Conservation (phyloP, 2,797 vertebrate genomes). For the Melopsittacus undulatus region DNA sequence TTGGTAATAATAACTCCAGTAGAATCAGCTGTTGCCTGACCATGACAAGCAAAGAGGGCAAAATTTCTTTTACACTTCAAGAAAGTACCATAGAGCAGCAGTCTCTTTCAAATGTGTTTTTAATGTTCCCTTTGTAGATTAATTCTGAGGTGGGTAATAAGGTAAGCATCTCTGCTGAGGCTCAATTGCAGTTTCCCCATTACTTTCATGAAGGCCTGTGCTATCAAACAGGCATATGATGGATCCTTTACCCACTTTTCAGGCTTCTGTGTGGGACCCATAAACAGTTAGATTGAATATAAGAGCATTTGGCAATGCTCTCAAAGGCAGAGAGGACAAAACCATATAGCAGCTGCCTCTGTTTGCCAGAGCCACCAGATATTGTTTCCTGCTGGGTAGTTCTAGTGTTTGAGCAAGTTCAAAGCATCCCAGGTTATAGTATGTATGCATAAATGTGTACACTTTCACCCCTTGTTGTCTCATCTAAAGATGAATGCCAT, state of each 20-base stretch:
- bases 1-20: background rate
- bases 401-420: background rate
- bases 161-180: background rate
- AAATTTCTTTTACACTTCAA: background rate
- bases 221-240: background rate
- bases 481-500: background rate
- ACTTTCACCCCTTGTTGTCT: background rate
- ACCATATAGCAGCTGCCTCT: background rate
- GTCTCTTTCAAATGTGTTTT: background rate
- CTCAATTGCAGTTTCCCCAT: background rate
- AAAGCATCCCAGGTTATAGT: background rate
- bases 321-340: background rate
- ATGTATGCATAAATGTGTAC: background rate
- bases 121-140: background rate
- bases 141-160: background rate
- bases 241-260: background rate
- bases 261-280: background rate
- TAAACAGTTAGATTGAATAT: background rate
- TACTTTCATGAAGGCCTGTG: background rate
- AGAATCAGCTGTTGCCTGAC: background rate
- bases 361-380: background rate
- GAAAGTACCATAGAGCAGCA: background rate
- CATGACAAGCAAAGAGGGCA: background rate
- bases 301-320: background rate
- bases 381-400: background rate